Base-by-base conservation (phyloP, 2,113 vertebrate genomes). In the Malurus elegans region DNA sequence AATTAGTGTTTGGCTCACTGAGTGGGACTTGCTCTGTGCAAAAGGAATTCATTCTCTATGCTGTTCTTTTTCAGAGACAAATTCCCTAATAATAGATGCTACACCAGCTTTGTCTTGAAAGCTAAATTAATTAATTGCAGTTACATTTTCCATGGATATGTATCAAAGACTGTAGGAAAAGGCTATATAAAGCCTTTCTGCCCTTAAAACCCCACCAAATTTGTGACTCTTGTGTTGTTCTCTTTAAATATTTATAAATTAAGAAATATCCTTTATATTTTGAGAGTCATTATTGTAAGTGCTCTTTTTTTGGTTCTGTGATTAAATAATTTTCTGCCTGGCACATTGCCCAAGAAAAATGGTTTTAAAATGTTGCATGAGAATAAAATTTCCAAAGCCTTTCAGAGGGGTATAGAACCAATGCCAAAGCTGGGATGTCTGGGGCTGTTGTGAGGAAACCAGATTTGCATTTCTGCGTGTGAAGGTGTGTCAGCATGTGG, bases 251-350 rank as follows among this genome's bases (percentile, higher is more conserved):
- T 83, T 90, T 90, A 78, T 54, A 82, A 31, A 81, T 89, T 51
- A 87, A 86, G 74, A 90, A 94, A 65, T 60, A 71, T 9, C 32
- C 34, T 86, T 80, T 54, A 4, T 50, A 51, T 90, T 80, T 83
- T 47, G 51, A 88, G 58, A 42, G n/a, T 53, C 86, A 24, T 91
- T 90, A 61, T 38, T 87, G 24, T 51, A 92, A 95, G 80, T 72
- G 86, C 44, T 79, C 56, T 88, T 93, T 82, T 78, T 78, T 85
- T 28, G 60, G 32, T 70, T 91, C 50, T 79, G 67, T 88, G 82
- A 90, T 92, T 83, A 96, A 96, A 90, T 79, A 1, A 64, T 80
- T 94, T 92, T 79, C 58, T 93, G 38, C 57, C 64, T 92, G 90
- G 64, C 81, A 73, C 2, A 0, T 18, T 79, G 58, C 89, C 90